phyloP scores from a whole-genome alignment of 2,888 invertebrate species.

The Scrobipalpa atriplicella region DNA sequence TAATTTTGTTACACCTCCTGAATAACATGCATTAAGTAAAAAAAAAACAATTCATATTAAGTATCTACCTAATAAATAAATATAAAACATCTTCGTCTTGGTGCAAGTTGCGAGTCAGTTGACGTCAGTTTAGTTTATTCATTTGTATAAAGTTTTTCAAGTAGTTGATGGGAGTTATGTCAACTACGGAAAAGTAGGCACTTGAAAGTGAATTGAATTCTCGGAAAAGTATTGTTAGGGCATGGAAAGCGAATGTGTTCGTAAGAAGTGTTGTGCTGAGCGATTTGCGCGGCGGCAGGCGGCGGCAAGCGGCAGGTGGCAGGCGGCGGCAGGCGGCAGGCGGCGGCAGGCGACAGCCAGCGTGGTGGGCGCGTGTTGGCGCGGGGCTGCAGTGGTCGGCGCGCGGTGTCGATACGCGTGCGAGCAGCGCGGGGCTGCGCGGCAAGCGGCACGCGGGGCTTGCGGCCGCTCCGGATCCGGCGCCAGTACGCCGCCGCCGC shows the following conservation, averaged over 20 bases:
- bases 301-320: conserved; percentile 34
- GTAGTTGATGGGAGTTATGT: neutral
- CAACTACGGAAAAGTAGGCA: neutral
- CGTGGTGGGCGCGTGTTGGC: conserved; percentile 48
- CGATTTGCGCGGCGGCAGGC: conserved; percentile 46
- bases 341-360: conserved; percentile 41
- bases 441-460: conserved; percentile 40
- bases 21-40: no score
- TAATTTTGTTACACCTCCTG: no score
- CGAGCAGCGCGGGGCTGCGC: conserved; percentile 42
- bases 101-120: no score
- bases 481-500: conserved; percentile 68
- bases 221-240: conserved; percentile 49
- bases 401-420: conserved; percentile 74
- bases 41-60: no score
- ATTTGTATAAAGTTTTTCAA: neutral
- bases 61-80: no score
- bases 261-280: conserved; percentile 40
- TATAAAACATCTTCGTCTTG: no score
- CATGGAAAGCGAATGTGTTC: conserved; percentile 58
- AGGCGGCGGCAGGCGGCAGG: conserved; percentile 32
- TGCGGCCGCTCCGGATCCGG: conserved; percentile 55
- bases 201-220: conserved; percentile 48
- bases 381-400: conserved; percentile 67
- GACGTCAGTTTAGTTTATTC: no score